Evolutionary conservation across 1,140 invertebrate species (phyloP).

Genomic region (Cyphomyrmex costatus): DNA sequence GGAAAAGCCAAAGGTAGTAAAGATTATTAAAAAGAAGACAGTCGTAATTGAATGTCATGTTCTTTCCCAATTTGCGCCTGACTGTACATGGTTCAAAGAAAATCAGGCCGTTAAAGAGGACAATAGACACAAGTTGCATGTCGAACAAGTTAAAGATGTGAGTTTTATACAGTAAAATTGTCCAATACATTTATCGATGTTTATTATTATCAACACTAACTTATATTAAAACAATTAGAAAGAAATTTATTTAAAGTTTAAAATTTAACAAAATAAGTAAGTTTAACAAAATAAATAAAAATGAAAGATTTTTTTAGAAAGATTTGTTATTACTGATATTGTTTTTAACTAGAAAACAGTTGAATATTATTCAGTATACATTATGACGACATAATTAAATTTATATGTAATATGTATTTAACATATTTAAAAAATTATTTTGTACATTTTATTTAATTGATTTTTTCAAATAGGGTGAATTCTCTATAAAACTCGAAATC

Average conservation of each 20-base stretch:
- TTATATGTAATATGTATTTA: too few species aligned
- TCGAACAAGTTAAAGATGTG: conserved; percentile 93
- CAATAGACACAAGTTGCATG: conserved; percentile 91
- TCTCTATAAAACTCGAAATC: conserved; percentile 95
- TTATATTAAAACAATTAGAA: neutral
- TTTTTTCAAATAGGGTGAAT: conserved; percentile 90
- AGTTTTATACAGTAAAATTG: conserved; percentile 46
- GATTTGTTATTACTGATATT: neutral
- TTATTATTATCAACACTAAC: too few species aligned
- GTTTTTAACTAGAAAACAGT: too few species aligned
- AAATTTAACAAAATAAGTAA: neutral
- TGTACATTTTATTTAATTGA: neutral
- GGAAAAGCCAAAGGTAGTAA: conserved; percentile 95
- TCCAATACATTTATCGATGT: too few species aligned
- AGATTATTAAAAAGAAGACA: conserved; percentile 95
- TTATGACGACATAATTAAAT: neutral
- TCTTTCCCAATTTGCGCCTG: conserved; percentile 94
- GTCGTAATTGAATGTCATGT: conserved; percentile 97
- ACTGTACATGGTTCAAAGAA: conserved; percentile 97
- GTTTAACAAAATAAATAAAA: neutral
- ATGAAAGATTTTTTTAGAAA: conserved; percentile 18
- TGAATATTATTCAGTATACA: neutral
- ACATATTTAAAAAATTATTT: conserved; percentile 13
- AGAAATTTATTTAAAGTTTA: neutral
- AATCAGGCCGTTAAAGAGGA: conserved; percentile 92